Evolutionary conservation across 35 echinoderm and acorn worm genomes (phyloP), one percentile per base, ranked within the genome.

Genomic region (Chiridota heheva): DNA sequence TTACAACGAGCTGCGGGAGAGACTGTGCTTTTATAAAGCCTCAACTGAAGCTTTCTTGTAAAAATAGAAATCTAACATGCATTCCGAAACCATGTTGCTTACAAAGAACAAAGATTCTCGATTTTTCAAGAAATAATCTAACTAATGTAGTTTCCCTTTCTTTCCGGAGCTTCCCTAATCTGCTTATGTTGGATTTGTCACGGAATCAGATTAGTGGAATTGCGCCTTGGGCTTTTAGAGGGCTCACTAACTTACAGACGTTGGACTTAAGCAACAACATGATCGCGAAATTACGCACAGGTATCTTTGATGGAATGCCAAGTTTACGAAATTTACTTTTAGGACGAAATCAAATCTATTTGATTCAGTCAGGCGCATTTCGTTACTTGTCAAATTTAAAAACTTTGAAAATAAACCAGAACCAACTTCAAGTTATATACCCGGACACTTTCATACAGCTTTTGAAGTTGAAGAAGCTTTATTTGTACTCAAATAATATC

Each of bases 11-110:
- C n/a, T 78, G 53, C 36, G 75, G 75, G 6, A 36, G 34, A 25
- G 53, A 78, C 16, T 78, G 53, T 62, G 36, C 27, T 31, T 77
- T 58, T n/a, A n/a, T 36, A 16, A 18, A 17, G 7, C 32, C 53
- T 4, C 17, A 78, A 4, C 35, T 61, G 2, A 44, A 59, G 40
- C 58, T 78, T 3, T 63, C 83, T 0, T 86, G 83, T 49, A 61
- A 46, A 18, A 59, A 72, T 29, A 47, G 43, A 6, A 7, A 33
- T 10, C 59, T 86, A 29, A 73, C 53, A n/a, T 86, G 83, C 36
- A 74, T 86, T 41, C 83, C 83, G 20, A 74, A 86, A 40, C 83
- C 83, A 36, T 86, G 83, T 45, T 87, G 85, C 44, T 42, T 80
- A 1, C 64, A 44, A 0, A 77, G 69, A 28, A 87, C 85, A 3